phyloP scores from a whole-genome alignment of 2,113 vertebrate species.

The Oryzias melastigma region DNA sequence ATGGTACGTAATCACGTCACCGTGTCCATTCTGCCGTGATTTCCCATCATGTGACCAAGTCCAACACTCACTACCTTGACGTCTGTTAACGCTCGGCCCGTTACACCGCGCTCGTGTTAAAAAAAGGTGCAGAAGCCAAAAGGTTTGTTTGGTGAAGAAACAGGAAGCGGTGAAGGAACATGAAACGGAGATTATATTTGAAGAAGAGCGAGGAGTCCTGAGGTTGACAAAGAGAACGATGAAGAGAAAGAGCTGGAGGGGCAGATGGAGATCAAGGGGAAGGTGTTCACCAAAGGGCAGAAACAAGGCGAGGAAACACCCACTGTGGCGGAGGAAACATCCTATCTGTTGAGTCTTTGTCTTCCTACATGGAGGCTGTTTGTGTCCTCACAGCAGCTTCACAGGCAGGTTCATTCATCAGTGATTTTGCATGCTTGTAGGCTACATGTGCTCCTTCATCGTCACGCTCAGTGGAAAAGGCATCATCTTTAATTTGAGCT shows the following conservation, averaged over 20 bases:
- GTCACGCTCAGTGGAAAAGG: conserved; percentile 30
- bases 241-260: conserved; percentile 16
- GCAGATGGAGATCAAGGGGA: conserved; percentile 10
- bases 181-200: conserved; percentile 19
- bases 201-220: conserved; percentile 12
- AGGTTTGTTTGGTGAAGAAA: conserved; percentile 5
- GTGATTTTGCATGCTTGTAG: background rate
- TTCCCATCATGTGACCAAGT: too few species aligned
- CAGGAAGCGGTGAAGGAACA: conserved; percentile 21
- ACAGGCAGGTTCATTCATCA: conserved; percentile 40
- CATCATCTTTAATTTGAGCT: conserved; percentile 44
- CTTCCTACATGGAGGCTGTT: conserved; percentile 16
- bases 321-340: conserved; percentile 21
- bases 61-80: too few species aligned
- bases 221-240: conserved; percentile 15
- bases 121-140: conserved; percentile 5
- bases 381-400: conserved; percentile 13
- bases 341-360: conserved; percentile 35
- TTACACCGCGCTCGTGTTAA: too few species aligned
- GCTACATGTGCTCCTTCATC: background rate
- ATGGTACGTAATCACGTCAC: too few species aligned
- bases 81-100: too few species aligned
- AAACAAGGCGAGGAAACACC: conserved; percentile 40
- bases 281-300: conserved; percentile 29
- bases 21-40: too few species aligned